These are phyloP conservation scores for Channallabes apus DNA, from an alignment of 2,797 vertebrate genomes.

Conservation along the genomic window DNA sequence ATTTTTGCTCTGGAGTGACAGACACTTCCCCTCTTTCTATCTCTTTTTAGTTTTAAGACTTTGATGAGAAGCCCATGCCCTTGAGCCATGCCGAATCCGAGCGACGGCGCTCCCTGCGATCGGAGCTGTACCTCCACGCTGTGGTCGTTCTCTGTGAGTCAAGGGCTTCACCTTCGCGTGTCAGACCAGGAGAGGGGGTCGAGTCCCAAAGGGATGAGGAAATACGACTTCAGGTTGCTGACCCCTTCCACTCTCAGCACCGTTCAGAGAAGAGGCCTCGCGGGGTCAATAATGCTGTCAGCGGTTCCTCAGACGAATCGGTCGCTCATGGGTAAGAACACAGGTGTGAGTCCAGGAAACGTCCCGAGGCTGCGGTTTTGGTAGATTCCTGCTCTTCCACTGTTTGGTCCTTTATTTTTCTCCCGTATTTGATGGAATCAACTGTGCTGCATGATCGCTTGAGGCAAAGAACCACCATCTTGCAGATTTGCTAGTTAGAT, in stretches of 20 bases:
- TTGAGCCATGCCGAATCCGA: constrained; percentile 17
- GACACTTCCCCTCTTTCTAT: constrained; percentile 4
- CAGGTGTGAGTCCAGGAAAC: neutral
- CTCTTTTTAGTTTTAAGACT: neutral
- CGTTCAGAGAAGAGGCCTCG: constrained; percentile 19
- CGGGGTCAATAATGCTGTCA: constrained; percentile 19
- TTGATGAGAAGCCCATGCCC: neutral
- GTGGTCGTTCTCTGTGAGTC: constrained; percentile 38
- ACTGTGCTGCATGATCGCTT: no score
- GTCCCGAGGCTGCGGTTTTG: neutral
- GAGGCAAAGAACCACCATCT: neutral
- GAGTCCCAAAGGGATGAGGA: constrained; percentile 24
- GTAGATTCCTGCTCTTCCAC: neutral
- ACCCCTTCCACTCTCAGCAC: constrained; percentile 27
- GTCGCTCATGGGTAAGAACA: constrained; percentile 45
- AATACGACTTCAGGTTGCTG: constrained; percentile 37
- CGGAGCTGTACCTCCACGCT: constrained; percentile 20
- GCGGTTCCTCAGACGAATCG: neutral
- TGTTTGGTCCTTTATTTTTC: neutral
- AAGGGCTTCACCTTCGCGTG: constrained; percentile 33
- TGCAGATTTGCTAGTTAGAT: neutral
- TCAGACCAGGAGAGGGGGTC: constrained; percentile 30
- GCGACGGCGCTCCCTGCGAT: constrained; percentile 7
- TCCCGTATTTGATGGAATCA: no score
- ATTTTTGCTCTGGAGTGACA: constrained; percentile 3